Conservation (phyloP, 2,888 invertebrate species). For the Tetramorium bicarinatum region DNA sequence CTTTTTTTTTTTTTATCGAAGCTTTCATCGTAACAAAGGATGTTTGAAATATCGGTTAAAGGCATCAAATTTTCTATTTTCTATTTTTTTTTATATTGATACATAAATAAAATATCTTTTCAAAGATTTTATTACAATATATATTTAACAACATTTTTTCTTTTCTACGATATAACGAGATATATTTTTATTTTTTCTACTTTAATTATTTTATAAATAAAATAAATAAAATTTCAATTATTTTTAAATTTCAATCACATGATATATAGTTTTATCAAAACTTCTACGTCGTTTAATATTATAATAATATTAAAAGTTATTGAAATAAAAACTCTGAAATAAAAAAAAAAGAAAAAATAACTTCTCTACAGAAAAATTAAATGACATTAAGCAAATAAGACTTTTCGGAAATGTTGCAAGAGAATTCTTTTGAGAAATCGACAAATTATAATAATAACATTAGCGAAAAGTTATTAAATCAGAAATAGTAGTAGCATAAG, state of each 20-base stretch:
- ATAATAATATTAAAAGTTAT: not conserved
- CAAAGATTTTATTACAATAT: not conserved
- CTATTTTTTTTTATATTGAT: not conserved
- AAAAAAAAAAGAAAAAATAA: not conserved
- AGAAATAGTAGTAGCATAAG: not conserved
- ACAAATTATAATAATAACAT: not conserved
- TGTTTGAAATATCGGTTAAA: constrained; percentile 19
- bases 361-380: not conserved
- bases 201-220: not conserved
- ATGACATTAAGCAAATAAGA: not conserved
- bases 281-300: not conserved
- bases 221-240: not conserved
- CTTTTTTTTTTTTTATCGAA: not conserved
- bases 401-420: not conserved
- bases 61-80: not conserved
- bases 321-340: not conserved
- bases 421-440: not conserved
- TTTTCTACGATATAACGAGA: not conserved
- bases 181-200: not conserved
- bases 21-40: constrained; percentile 21
- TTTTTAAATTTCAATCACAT: not conserved
- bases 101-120: constrained; percentile 6
- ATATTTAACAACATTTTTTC: not conserved
- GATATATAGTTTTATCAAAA: not conserved
- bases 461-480: not conserved